Base-by-base conservation (phyloP, 2,113 vertebrate genomes). In the Beaufortia kweichowensis region DNA sequence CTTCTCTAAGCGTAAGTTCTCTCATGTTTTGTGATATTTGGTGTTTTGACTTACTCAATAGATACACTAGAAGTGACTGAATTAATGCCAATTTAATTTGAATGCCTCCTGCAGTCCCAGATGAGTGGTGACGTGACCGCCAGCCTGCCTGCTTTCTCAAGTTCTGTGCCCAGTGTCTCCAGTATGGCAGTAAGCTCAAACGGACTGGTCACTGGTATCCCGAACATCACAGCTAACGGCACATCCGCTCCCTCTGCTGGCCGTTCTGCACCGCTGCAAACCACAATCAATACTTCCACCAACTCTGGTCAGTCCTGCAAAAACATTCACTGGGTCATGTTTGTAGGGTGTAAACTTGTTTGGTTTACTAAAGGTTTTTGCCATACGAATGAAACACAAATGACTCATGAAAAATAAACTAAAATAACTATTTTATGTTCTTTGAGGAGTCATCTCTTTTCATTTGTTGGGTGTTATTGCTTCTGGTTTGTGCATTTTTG, bases 1-100 rank as follows among this genome's bases (percentile, higher is more conserved):
- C 93, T 2, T 86, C 95, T 46, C 91, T 94, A 43, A 87, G 89
- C 26, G 97, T 98, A 92, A 94, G 95, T 88, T 14, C 57, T 2
- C 29, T 31, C 29, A 39, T n/a, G n/a, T n/a, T 28, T 23, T 11
- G 2, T 41, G 8, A 29, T 68, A 59, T 48, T 41, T 4, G 53
- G 15, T 4, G 55, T 50, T 24, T 0, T n/a, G 6, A 7, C 6
- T n/a, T n/a, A 6, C 2, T 7, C 15, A n/a, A 14, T 7, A 2
- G 19, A 3, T 6, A 7, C 19, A 1, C 3, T 50, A 6, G 5
- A 19, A 50, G 48, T 2, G 26, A 35, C 4, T 8, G 19, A 5
- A 53, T 7, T 26, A 24, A 2, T 43, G 2, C 17, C 23, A 31
- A 71, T 64, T 60, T 1, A 35, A 21, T 53, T 6, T 9, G n/a